phyloP scores from a whole-genome alignment of 2,113 vertebrate species.

The Heliornis fulica region DNA sequence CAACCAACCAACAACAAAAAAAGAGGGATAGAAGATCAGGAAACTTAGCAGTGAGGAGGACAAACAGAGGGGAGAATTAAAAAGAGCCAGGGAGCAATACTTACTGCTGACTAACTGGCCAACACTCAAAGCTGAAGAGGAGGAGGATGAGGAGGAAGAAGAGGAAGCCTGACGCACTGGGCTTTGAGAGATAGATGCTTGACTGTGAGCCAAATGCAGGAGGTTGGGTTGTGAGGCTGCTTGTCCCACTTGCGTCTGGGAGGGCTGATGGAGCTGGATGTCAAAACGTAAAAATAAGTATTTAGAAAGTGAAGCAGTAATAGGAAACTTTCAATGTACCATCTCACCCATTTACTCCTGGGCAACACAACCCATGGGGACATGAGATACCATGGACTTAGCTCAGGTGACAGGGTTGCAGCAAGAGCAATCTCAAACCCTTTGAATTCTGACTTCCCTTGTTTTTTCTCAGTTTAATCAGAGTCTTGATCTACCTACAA shows the following conservation, averaged over 20 bases:
- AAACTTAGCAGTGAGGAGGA: constrained; percentile 26
- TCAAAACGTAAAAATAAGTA: constrained; percentile 67
- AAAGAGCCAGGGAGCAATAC: constrained; percentile 74
- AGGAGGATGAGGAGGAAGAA: constrained; percentile 91
- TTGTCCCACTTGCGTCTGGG: constrained; percentile 86
- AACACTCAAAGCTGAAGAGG: constrained; percentile 97
- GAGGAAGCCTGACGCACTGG: constrained; percentile 86
- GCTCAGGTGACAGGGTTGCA: not conserved
- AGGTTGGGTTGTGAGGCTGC: constrained; percentile 87
- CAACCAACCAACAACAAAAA: no score
- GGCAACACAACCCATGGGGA: not conserved
- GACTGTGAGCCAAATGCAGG: constrained; percentile 94
- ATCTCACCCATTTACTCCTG: not conserved
- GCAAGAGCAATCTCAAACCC: not conserved
- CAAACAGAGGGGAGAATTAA: not conserved
- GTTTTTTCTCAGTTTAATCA: not conserved
- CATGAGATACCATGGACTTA: not conserved
- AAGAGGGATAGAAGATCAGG: not conserved
- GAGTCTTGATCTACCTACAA: not conserved
- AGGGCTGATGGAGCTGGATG: constrained; percentile 85
- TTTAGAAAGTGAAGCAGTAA: constrained; percentile 49
- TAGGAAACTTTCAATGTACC: not conserved
- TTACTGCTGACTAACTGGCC: constrained; percentile 99
- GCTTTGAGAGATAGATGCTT: constrained; percentile 87
- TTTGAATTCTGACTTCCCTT: not conserved